A percentile compares a stretch with the other conserved stretches of the same genome.
Evolutionary conservation across 92 coral and sea anemone species (phyloP).

Genomic region (Phenganax stokvisi): DNA sequence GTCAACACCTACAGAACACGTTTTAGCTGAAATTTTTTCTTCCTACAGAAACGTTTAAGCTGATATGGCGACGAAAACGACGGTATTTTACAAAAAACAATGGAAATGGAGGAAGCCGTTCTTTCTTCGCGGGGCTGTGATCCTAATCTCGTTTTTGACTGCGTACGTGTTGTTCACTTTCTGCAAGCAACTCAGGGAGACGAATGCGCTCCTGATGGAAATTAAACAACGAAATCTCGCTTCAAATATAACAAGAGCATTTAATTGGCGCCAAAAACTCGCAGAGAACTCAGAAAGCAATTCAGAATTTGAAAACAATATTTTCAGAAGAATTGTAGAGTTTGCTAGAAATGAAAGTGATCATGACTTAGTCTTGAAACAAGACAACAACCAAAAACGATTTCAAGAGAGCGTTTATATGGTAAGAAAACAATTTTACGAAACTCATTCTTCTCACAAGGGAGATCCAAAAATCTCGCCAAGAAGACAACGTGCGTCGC

Average conservation of each 20-base stretch:
- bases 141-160: background rate
- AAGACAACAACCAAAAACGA: background rate
- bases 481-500: background rate
- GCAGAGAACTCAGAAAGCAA: background rate
- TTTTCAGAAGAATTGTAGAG: background rate
- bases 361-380: background rate
- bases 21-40: too few relatives aligned
- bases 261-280: background rate
- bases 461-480: background rate
- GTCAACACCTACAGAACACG: too few relatives aligned
- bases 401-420: constrained; percentile 31
- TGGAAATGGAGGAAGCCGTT: background rate
- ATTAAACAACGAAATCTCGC: background rate
- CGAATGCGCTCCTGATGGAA: background rate
- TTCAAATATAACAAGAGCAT: background rate
- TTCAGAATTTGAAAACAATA: background rate
- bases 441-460: constrained; percentile 18
- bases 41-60: background rate
- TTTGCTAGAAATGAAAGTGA: background rate
- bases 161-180: background rate
- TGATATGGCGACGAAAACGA: background rate
- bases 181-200: background rate
- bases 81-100: background rate
- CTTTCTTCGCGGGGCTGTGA: background rate
- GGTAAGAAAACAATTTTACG: constrained; percentile 17